phyloP scores from a whole-genome alignment of 2,888 invertebrate genomes.

The Oscheius onirici region DNA sequence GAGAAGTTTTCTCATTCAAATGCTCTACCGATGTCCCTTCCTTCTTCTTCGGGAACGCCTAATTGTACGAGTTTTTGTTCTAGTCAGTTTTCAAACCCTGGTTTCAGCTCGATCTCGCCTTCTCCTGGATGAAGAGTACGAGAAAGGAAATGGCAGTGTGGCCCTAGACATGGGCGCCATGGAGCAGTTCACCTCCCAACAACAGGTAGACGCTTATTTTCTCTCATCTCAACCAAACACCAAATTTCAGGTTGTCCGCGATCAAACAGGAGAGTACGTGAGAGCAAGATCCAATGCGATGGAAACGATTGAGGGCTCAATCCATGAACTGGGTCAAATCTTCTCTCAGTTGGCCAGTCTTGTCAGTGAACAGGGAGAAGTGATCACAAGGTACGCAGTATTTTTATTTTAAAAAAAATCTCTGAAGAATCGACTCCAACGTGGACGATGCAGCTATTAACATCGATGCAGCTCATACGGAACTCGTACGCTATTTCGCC shows the following conservation, averaged over 20 bases:
- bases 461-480: conserved; percentile 95
- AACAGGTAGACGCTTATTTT: conserved; percentile 43
- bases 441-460: conserved; percentile 93
- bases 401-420: neutral
- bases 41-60: conserved; percentile 72
- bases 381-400: conserved; percentile 73
- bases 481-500: conserved; percentile 96
- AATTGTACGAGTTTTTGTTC: conserved; percentile 61
- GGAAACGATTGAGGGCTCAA: conserved; percentile 98
- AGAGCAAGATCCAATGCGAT: conserved; percentile 94
- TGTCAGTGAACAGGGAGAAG: conserved; percentile 98
- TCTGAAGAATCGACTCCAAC: conserved; percentile 89
- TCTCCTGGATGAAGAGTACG: conserved; percentile 73
- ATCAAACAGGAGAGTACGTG: conserved; percentile 42
- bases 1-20: conserved; percentile 81
- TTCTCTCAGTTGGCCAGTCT: conserved; percentile 80
- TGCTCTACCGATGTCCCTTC: conserved; percentile 69
- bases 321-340: conserved; percentile 97
- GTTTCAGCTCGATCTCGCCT: conserved; percentile 75
- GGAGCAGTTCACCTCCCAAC: conserved; percentile 55
- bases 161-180: conserved; percentile 85
- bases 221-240: no score
- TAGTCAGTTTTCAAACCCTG: neutral
- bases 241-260: conserved; percentile 10
- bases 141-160: conserved; percentile 76